Percentiles rank a stretch among this genome's conserved stretches.
Evolutionary conservation across 2,888 invertebrate genomes (phyloP).

Genomic region (Calameuta idolon): DNA sequence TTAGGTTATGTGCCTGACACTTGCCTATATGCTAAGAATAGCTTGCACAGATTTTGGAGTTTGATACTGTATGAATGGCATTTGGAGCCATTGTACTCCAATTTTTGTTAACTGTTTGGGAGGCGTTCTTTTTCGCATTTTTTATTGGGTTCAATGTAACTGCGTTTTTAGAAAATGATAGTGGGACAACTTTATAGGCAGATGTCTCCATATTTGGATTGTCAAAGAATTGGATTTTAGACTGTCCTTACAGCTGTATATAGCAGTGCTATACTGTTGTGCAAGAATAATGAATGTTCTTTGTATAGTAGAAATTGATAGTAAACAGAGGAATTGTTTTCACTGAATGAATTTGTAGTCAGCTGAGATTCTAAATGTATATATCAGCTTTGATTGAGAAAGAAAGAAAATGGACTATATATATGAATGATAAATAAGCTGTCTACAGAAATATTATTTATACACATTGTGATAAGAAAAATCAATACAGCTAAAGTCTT

Average conservation of each 20-base stretch:
- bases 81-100: background rate
- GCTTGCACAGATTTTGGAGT: background rate
- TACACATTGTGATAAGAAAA: background rate
- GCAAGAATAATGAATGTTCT: background rate
- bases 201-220: background rate
- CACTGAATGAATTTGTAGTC: background rate
- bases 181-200: background rate
- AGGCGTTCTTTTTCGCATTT: background rate
- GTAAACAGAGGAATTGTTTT: background rate
- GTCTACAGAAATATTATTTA: background rate
- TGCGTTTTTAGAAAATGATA: background rate
- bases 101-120: background rate
- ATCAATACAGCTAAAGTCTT: background rate
- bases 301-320: background rate
- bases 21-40: slow-evolving; percentile 17
- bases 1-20: slow-evolving; percentile 32
- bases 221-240: background rate
- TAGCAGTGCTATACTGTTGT: background rate
- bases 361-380: background rate
- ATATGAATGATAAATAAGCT: background rate
- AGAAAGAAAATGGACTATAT: background rate
- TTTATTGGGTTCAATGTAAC: background rate
- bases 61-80: background rate
- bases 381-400: background rate
- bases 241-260: background rate